These are phyloP conservation scores for Eurytoma californica DNA, from an alignment of 2,888 invertebrate genomes.

Conservation along the genomic window DNA sequence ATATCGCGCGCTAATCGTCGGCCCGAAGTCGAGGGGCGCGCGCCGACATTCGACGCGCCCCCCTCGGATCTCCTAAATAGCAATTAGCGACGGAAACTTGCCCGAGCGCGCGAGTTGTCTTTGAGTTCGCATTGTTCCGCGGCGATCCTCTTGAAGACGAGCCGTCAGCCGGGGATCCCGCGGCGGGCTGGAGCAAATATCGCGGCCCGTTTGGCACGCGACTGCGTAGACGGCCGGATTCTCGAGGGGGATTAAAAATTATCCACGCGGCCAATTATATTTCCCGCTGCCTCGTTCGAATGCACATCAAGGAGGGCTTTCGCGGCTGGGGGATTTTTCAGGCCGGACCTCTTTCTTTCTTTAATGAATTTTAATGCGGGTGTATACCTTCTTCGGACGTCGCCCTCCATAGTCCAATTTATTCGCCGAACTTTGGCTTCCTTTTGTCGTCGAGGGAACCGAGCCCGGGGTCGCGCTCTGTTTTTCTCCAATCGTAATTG, in stretches of 20 bases:
- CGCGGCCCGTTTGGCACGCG: slow-evolving; percentile 53
- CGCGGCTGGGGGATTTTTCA: not conserved
- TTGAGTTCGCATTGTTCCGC: slow-evolving; percentile 73
- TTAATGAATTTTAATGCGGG: slow-evolving; percentile 47
- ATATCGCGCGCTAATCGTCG: not conserved
- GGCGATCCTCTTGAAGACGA: slow-evolving; percentile 52
- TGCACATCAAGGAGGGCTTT: not conserved
- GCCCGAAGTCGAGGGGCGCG: too few species aligned
- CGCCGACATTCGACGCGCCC: slow-evolving; percentile 54
- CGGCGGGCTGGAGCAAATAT: slow-evolving; percentile 59
- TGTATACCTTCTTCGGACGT: not conserved
- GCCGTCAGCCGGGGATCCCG: too few species aligned
- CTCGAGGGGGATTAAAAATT: slow-evolving; percentile 54
- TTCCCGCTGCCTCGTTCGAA: slow-evolving; percentile 23
- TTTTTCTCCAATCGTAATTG: not conserved
- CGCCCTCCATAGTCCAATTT: not conserved
- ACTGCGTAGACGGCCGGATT: slow-evolving; percentile 23
- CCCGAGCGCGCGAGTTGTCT: slow-evolving; percentile 69
- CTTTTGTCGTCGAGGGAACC: not conserved
- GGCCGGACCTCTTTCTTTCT: not conserved
- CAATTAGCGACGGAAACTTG: slow-evolving; percentile 74
- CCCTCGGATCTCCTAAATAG: slow-evolving; percentile 74
- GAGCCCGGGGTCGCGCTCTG: too few species aligned
- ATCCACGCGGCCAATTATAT: slow-evolving; percentile 48
- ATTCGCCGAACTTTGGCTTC: not conserved